These are phyloP conservation scores for Bimastos eiseni DNA, from an alignment of 2,888 invertebrate genomes.

Conservation along the genomic window DNA sequence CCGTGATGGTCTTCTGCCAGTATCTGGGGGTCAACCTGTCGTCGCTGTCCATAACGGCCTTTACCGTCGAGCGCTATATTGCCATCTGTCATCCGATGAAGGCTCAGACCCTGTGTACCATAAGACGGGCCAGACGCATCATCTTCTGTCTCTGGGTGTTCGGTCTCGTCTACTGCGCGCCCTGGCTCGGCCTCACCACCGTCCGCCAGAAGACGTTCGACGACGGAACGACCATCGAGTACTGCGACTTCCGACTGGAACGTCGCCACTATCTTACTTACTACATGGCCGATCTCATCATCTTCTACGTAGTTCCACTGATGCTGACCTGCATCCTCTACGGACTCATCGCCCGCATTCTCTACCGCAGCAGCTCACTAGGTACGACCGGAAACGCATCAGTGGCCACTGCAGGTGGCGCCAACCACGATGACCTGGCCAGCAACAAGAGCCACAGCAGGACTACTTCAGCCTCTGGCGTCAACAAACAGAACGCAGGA, in stretches of 20 bases:
- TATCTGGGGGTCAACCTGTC: constrained; percentile 70
- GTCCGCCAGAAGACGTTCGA: constrained; percentile 57
- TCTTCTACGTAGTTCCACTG: constrained; percentile 69
- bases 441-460: constrained; percentile 28
- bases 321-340: constrained; percentile 68
- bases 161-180: constrained; percentile 68
- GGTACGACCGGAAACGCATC: neutral
- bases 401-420: constrained; percentile 60
- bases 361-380: constrained; percentile 47
- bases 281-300: constrained; percentile 68
- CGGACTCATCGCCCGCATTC: constrained; percentile 67
- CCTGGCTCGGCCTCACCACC: constrained; percentile 69
- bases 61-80: constrained; percentile 71
- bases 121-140: constrained; percentile 68
- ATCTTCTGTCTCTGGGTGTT: constrained; percentile 68
- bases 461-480: neutral
- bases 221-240: constrained; percentile 56
- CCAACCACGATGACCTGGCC: constrained; percentile 64
- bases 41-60: constrained; percentile 69
- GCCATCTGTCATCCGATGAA: constrained; percentile 70
- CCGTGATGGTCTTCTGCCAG: constrained; percentile 66
- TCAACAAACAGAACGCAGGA: constrained; percentile 14
- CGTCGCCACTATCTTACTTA: constrained; percentile 64
- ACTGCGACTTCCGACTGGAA: constrained; percentile 64
- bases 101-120: constrained; percentile 68